Evolutionary conservation across 2,888 invertebrate genomes (phyloP).

Genomic region (Asteroscopus sphinx): DNA sequence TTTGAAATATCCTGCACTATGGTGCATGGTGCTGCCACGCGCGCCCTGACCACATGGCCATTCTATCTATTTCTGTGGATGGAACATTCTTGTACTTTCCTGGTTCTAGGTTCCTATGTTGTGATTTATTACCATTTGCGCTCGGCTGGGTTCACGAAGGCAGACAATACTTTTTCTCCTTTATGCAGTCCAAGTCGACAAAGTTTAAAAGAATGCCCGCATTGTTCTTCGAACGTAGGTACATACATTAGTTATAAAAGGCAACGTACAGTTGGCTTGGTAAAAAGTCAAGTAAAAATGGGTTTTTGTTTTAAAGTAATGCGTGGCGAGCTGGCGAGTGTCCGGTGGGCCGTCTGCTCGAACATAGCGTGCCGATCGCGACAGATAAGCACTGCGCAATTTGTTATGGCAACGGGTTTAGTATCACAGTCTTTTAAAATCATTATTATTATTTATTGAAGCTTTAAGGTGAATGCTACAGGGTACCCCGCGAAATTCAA

Average conservation of each 20-base stretch:
- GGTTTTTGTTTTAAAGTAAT: conserved; percentile 44
- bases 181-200: conserved; percentile 11
- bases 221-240: conserved; percentile 31
- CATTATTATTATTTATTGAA: conserved; percentile 27
- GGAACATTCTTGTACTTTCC: too few relatives aligned
- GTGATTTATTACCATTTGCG: conserved; percentile 35
- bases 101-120: conserved; percentile 31
- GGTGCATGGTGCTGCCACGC: too few relatives aligned
- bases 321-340: conserved; percentile 26
- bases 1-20: too few relatives aligned
- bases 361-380: conserved; percentile 48
- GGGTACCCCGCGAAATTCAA: too few relatives aligned
- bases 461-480: too few relatives aligned
- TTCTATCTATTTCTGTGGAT: too few relatives aligned
- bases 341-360: conserved; percentile 12
- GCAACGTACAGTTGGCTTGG: conserved; percentile 23
- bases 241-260: conserved; percentile 30
- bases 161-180: conserved; percentile 28
- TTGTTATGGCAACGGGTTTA: conserved; percentile 45
- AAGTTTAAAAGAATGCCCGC: conserved; percentile 20
- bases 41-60: too few relatives aligned
- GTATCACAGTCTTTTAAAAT: conserved; percentile 37
- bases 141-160: conserved; percentile 11
- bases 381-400: conserved; percentile 51
- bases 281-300: conserved; percentile 47